A percentile compares a stretch with the other conserved stretches of the same genome.
phyloP scores from a whole-genome alignment of 2,888 invertebrate genomes.

The Itoplectis maculator region DNA sequence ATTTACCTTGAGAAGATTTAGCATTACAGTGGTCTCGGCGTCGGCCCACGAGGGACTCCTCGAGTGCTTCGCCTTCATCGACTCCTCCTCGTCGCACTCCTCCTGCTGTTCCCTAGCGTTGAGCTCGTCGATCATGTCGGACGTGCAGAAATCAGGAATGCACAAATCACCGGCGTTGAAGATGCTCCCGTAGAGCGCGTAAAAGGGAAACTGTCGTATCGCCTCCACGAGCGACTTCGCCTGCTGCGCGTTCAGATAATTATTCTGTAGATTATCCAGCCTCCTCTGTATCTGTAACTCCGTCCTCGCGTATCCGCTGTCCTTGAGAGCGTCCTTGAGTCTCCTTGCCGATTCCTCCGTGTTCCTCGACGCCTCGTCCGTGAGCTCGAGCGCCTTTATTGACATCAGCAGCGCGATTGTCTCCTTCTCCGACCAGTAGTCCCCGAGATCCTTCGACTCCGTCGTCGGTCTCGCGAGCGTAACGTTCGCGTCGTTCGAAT shows the following conservation, averaged over 20 bases:
- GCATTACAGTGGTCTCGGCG: conserved; percentile 70
- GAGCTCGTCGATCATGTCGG: neutral
- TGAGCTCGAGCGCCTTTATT: conserved; percentile 68
- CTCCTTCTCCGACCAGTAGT: conserved; percentile 73
- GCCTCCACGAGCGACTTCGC: conserved; percentile 63
- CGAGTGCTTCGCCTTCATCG: conserved; percentile 55
- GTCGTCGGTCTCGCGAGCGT: neutral
- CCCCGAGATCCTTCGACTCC: conserved; percentile 60
- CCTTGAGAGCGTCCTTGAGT: conserved; percentile 65
- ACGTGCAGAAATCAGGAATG: conserved; percentile 14
- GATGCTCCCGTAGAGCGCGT: conserved; percentile 69
- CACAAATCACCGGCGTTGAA: conserved; percentile 50
- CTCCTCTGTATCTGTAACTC: conserved; percentile 67
- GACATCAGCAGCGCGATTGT: conserved; percentile 70
- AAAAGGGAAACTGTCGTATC: conserved; percentile 71
- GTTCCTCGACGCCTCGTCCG: conserved; percentile 65
- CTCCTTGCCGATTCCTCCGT: conserved; percentile 63
- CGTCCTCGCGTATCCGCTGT: conserved; percentile 71
- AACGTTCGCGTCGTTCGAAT: neutral
- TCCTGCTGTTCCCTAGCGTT: neutral
- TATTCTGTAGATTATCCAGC: conserved; percentile 69
- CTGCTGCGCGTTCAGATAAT: conserved; percentile 65
- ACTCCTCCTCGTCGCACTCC: conserved; percentile 16
- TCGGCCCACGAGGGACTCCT: conserved; percentile 71
- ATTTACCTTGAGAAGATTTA: conserved; percentile 65